Conservation (phyloP, 1,140 invertebrate genomes). For the Drosophila pachea region DNA sequence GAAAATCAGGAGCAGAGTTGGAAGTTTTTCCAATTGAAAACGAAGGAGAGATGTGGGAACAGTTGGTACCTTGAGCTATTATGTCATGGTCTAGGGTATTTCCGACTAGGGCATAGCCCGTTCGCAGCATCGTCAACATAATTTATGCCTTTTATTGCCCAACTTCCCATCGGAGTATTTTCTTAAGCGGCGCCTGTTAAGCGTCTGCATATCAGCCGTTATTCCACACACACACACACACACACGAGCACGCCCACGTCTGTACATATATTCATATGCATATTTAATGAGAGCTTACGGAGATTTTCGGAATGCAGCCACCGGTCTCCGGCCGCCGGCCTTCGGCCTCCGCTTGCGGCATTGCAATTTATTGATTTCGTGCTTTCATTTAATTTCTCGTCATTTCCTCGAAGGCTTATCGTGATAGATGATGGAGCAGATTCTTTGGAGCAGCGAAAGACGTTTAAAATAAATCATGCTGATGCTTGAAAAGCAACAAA, state of each 20-base stretch:
- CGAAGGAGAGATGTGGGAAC: no score
- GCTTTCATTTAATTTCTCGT: constrained; percentile 65
- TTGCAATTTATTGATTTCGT: constrained; percentile 74
- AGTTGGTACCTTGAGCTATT: no score
- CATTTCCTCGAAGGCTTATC: constrained; percentile 44
- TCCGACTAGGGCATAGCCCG: background rate
- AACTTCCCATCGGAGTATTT: constrained; percentile 14
- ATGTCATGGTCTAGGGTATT: background rate
- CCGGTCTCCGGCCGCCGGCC: constrained; percentile 1
- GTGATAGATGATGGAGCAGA: constrained; percentile 28
- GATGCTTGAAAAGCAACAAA: constrained; percentile 49
- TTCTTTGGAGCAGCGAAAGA: constrained; percentile 1
- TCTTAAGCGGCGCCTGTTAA: constrained; percentile 13
- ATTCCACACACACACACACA: no score
- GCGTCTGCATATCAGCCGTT: constrained; percentile 1
- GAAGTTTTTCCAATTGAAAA: no score
- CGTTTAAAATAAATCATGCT: constrained; percentile 57
- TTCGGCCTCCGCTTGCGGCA: constrained; percentile 16
- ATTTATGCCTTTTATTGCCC: constrained; percentile 37
- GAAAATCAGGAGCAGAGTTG: background rate
- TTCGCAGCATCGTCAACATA: constrained; percentile 25
- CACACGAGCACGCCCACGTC: no score
- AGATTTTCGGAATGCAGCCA: constrained; percentile 28
- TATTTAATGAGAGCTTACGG: constrained; percentile 66
- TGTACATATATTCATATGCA: constrained; percentile 42